phyloP scores from a whole-genome alignment of 2,888 invertebrate species.

The Eupelmus urozonus region DNA sequence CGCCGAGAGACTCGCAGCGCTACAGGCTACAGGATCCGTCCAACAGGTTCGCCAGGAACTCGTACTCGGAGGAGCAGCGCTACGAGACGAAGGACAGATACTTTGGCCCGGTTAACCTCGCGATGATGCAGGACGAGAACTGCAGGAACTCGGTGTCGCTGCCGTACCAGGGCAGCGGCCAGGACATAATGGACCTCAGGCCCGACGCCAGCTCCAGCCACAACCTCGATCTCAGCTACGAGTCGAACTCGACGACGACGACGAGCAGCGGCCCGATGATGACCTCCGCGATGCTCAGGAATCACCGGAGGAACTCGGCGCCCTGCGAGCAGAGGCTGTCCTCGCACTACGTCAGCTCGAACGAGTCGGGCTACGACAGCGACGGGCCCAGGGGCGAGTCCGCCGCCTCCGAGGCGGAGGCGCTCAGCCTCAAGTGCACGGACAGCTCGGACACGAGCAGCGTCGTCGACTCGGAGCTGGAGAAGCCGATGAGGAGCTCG shows the following conservation, averaged over 20 bases:
- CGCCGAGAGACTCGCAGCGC: slow-evolving; percentile 49
- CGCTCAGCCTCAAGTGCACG: slow-evolving; percentile 69
- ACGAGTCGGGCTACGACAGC: slow-evolving; percentile 91
- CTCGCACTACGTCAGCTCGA: slow-evolving; percentile 86
- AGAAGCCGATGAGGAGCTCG: slow-evolving; percentile 77
- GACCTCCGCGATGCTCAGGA: slow-evolving; percentile 40
- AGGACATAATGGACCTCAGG: slow-evolving; percentile 15
- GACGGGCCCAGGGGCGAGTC: slow-evolving; percentile 80
- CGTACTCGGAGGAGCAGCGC: slow-evolving; percentile 67
- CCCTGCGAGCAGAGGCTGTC: slow-evolving; percentile 76
- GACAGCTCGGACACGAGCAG: slow-evolving; percentile 74
- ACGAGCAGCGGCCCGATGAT: neutral
- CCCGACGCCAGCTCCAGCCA: slow-evolving; percentile 50
- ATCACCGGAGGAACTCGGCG: slow-evolving; percentile 66
- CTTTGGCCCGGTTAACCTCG: slow-evolving; percentile 35
- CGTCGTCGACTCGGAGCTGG: slow-evolving; percentile 78
- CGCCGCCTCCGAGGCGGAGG: slow-evolving; percentile 70
- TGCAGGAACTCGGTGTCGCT: slow-evolving; percentile 52
- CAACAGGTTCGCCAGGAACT: slow-evolving; percentile 66
- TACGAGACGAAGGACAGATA: slow-evolving; percentile 44
- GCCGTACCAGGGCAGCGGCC: slow-evolving; percentile 50
- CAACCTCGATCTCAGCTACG: slow-evolving; percentile 64
- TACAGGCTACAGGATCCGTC: slow-evolving; percentile 63
- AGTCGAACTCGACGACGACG: slow-evolving; percentile 22
- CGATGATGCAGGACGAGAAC: slow-evolving; percentile 50